Percentiles rank a stretch among this genome's conserved stretches.
Evolutionary conservation across 1,140 invertebrate genomes (phyloP).

Genomic region (Ptiloglossa arizonensis): DNA sequence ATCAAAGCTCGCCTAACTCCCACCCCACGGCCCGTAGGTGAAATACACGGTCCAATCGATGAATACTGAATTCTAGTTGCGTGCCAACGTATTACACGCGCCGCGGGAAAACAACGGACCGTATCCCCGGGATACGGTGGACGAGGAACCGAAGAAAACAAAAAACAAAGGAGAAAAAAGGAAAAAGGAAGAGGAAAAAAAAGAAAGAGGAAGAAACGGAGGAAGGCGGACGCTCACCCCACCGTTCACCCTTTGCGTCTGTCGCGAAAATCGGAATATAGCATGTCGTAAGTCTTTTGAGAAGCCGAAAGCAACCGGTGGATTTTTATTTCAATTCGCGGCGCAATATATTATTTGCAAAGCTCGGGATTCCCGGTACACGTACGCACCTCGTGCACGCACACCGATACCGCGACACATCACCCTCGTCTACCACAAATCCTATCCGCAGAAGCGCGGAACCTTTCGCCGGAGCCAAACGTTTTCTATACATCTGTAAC

Average conservation of each 20-base stretch:
- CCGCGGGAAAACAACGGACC: neutral
- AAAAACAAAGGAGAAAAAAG: neutral
- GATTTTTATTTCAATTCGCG: conserved; percentile 78
- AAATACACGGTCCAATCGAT: no score
- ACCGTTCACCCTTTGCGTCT: conserved; percentile 9
- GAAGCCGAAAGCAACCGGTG: conserved; percentile 75
- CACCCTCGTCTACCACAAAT: conserved; percentile 55
- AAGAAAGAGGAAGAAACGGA: conserved; percentile 2
- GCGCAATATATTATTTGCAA: conserved; percentile 70
- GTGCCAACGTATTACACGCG: conserved; percentile 13
- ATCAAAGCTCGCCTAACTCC: no score
- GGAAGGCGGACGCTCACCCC: conserved; percentile 45
- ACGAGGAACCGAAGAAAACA: no score
- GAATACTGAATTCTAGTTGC: no score
- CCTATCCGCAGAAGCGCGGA: conserved; percentile 44
- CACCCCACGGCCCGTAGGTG: no score
- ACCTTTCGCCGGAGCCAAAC: conserved; percentile 59
- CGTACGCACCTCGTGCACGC: conserved; percentile 8
- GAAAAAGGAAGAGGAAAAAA: neutral
- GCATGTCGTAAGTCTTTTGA: conserved; percentile 65
- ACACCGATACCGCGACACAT: neutral
- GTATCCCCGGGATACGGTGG: neutral
- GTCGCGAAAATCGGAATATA: conserved; percentile 47
- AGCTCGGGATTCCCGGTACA: conserved; percentile 31
- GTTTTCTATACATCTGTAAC: conserved; percentile 69